phyloP scores from a whole-genome alignment of 2,797 vertebrate genomes.

The Gadopsis marmoratus region DNA sequence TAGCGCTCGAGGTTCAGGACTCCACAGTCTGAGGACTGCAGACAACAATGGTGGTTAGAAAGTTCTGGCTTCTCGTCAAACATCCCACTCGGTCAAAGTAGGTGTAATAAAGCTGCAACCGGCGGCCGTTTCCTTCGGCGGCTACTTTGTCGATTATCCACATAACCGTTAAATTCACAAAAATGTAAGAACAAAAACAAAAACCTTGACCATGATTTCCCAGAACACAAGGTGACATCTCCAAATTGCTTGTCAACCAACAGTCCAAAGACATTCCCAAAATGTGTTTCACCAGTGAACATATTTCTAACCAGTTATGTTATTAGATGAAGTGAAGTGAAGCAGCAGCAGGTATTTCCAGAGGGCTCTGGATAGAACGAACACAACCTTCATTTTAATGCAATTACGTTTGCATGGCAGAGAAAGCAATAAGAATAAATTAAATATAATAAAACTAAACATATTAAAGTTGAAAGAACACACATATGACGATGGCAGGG shows the following conservation, averaged over 20 bases:
- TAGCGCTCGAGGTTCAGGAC: slow-evolving; percentile 4
- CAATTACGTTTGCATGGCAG: background rate
- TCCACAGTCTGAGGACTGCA: background rate
- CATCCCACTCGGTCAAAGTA: background rate
- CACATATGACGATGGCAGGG: background rate
- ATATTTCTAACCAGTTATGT: background rate
- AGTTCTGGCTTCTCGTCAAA: background rate
- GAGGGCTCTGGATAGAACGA: background rate
- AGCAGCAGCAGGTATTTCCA: background rate
- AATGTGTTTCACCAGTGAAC: background rate
- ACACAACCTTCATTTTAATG: background rate
- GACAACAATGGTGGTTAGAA: background rate
- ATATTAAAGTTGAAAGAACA: background rate
- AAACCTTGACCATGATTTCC: background rate
- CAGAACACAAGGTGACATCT: background rate
- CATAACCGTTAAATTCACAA: no score
- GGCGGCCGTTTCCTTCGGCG: no score
- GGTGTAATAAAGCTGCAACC: background rate
- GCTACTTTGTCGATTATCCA: no score
- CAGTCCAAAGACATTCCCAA: background rate
- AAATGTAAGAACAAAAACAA: background rate
- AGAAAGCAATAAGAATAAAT: slow-evolving; percentile 3
- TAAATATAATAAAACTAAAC: background rate
- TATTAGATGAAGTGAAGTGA: background rate
- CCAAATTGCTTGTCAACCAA: background rate